Evolutionary conservation across 2,888 invertebrate species (phyloP).

Genomic region (Pollenia labialis): DNA sequence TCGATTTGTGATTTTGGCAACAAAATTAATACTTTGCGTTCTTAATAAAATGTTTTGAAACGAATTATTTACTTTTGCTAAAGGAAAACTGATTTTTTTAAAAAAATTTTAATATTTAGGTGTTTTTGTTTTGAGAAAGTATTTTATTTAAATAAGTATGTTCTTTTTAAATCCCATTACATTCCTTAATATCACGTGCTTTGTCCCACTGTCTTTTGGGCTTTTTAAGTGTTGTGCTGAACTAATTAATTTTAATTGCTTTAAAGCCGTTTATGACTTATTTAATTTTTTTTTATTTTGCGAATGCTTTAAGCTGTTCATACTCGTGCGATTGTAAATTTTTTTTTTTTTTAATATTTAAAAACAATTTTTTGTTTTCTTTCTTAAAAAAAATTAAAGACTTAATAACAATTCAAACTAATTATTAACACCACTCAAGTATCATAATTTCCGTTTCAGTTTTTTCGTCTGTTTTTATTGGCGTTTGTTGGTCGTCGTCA

Average conservation of each 20-base stretch:
- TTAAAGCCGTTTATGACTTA: constrained; percentile 33
- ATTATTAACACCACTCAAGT: constrained; percentile 51
- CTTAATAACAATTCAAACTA: constrained; percentile 21
- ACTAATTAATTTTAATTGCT: constrained; percentile 65
- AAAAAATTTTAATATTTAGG: no score
- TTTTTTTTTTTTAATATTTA: constrained; percentile 12
- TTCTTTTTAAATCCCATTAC: background rate
- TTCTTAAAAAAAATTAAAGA: constrained; percentile 15
- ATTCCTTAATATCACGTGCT: background rate
- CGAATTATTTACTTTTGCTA: no score
- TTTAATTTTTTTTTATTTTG: constrained; percentile 32
- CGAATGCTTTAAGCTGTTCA: constrained; percentile 26
- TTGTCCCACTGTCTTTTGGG: constrained; percentile 40
- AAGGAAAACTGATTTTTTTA: no score
- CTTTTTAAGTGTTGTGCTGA: constrained; percentile 5
- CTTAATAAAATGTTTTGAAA: no score
- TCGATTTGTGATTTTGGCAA: no score
- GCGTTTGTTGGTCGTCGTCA: no score
- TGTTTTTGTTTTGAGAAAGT: no score
- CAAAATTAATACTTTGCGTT: no score
- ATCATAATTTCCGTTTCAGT: constrained; percentile 39
- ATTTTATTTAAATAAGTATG: no score
- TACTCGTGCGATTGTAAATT: background rate
- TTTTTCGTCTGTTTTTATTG: background rate
- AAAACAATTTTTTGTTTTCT: background rate